Percentiles rank a stretch among this genome's conserved stretches.
These are phyloP conservation scores for Catocala sponsa DNA, from an alignment of 2,888 invertebrate genomes.

Conservation along the genomic window DNA sequence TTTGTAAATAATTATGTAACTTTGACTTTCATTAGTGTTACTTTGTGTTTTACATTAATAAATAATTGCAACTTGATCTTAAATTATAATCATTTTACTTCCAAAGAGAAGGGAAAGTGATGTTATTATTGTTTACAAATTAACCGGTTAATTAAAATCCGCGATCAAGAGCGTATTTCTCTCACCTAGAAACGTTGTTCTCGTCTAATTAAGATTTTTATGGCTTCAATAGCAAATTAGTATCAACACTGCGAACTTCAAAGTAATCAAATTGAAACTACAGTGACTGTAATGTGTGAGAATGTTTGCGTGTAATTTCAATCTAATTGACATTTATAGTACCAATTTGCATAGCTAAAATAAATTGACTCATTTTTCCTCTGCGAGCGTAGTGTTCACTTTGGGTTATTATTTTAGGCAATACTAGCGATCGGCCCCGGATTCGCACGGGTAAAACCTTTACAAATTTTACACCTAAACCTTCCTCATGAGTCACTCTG, in stretches of 20 bases:
- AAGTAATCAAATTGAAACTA: constrained; percentile 42
- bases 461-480: no score
- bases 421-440: no score
- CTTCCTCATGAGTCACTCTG: no score
- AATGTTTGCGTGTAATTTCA: constrained; percentile 30
- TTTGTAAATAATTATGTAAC: no score
- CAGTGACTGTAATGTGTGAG: constrained; percentile 15
- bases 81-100: neutral
- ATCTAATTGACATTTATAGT: constrained; percentile 12
- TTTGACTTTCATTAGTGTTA: no score
- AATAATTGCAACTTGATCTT: neutral
- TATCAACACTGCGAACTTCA: constrained; percentile 31
- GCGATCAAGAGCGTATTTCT: constrained; percentile 27
- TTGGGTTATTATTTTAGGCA: no score
- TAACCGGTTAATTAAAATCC: constrained; percentile 35
- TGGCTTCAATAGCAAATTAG: constrained; percentile 47
- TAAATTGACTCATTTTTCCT: no score
- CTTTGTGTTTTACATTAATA: no score
- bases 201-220: constrained; percentile 48
- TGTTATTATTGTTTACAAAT: constrained; percentile 39
- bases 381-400: no score
- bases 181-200: constrained; percentile 27
- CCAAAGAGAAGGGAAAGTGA: neutral
- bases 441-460: no score
- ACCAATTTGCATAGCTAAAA: neutral